Evolutionary conservation across 2,888 invertebrate species (phyloP), one percentile per base, ranked within the genome.

Genomic region (Neoscelio sp.): DNA sequence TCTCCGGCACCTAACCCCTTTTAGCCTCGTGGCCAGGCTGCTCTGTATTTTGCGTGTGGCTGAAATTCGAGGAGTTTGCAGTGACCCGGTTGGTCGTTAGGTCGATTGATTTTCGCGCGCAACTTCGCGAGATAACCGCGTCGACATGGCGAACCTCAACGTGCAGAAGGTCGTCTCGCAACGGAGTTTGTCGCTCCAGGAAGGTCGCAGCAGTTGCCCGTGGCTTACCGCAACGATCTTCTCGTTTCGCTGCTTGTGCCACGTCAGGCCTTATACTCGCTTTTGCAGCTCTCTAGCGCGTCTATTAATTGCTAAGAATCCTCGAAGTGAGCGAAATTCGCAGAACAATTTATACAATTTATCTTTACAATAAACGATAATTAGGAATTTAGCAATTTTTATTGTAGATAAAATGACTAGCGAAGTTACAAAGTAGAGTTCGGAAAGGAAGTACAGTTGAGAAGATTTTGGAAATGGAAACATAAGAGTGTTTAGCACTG

Each of bases 71-170:
- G 60, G 77, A 79, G 74, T 67, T 68, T 50, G 74, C 76, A 74
- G 78, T 84, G 85, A 84, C 85, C 86, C 38, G 65, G 82, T 82
- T 77, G 82, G 82, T 84, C 84, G 85, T 85, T 86, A 84, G 85
- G 86, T 86, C 88, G 89, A 89, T 89, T 88, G 88, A 89, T 89
- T 89, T 89, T 89, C 86, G 84, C 86, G 83, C 83, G 84, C 79
- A 79, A 80, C 71, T 78, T 79, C 64, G 82, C 80, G 77, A 74
- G 80, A 83, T 80, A 82, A 83, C 81, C 83, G 54, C 83, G 81
- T 77, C 79, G 78, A 80, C 64, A 62, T 82, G 75, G 79, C 56
- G 74, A 68, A 76, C 76, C 76, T 73, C 73, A 44, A 77, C 74
- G 73, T 79, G 68, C 73, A 44, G 52, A 70, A 65, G 75, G 71